A percentile compares a stretch with the other conserved stretches of the same genome.
Evolutionary conservation across 2,888 invertebrate genomes (phyloP).

Genomic region (Rotaria socialis): DNA sequence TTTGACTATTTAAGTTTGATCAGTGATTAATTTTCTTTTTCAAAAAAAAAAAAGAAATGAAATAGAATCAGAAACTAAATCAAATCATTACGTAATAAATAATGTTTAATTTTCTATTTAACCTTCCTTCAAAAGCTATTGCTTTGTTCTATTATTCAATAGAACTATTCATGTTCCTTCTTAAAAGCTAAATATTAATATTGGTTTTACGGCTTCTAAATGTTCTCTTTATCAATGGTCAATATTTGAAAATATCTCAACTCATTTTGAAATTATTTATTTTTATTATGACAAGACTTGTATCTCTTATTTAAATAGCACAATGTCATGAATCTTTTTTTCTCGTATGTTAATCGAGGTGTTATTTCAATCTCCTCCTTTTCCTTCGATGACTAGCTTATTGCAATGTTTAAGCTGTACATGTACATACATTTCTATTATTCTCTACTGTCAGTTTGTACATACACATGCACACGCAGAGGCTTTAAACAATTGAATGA

Average conservation of each 20-base stretch:
- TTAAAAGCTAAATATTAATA: not conserved
- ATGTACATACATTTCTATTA: not conserved
- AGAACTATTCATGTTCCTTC: not conserved
- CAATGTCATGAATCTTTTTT: not conserved
- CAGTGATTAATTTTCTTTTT: too few species aligned
- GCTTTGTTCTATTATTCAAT: not conserved
- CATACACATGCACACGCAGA: not conserved
- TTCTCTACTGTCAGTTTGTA: not conserved
- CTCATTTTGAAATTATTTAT: not conserved
- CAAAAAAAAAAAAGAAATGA: too few species aligned
- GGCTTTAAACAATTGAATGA: not conserved
- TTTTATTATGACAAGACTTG: not conserved
- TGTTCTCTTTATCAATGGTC: not conserved
- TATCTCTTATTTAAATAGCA: constrained; percentile 1
- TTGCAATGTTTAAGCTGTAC: not conserved
- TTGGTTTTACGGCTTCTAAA: not conserved
- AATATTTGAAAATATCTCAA: not conserved
- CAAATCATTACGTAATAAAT: too few species aligned
- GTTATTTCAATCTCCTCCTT: not conserved
- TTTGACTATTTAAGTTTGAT: too few species aligned
- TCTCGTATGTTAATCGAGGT: not conserved
- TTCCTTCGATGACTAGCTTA: not conserved
- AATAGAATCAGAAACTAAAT: too few species aligned
- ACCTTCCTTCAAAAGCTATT: not conserved
- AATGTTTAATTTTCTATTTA: not conserved